Base-by-base conservation (phyloP, 2,797 vertebrate species). In the Rallus crepitans region DNA sequence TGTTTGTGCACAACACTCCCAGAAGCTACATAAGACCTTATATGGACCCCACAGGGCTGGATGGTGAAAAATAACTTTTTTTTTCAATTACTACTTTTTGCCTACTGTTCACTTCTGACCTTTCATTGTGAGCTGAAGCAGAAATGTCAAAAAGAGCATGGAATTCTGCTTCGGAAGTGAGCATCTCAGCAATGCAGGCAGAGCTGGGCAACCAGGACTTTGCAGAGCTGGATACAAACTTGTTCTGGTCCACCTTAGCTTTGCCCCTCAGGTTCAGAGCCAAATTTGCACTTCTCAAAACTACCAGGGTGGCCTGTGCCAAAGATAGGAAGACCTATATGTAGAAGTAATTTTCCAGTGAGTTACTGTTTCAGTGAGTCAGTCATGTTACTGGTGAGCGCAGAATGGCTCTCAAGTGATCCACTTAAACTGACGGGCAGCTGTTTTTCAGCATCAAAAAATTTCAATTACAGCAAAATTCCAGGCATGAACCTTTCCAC, bases 401-500 rank as follows among this genome's bases (percentile, higher is more conserved):
- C 27, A 40, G 48, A 91, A 77, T 15, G 15, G 45, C 45, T 72
- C 77, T 87, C 63, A 60, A 73, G 57, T 33, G 52, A 66, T 75
- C 42, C 56, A 9, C 45, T 82, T 82, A 88, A 94, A 82, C 60
- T 90, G 64, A 94, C 1, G 2, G 70, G 42, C 70, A 95, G 85
- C 77, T 95, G 76, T 11, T 94, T 93, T 84, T 82, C 88, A 93
- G 66, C 73, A 89, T 72, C 5, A 84, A 91, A 93, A 84, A 87
- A 47, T 12, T 55, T 82, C 59, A 88, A 68, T 86, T 87, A 82
- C 59, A 94, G 71, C 59, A 93, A 77, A 77, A 94, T 82, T 95
- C 64, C 86, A 93, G 91, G 68, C 86, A 81, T 85, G 86, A 93
- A 88, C 80, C 77, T 88, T 93, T 91, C 80, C 86, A 89, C 86